These are phyloP conservation scores for Abrostola tripartita DNA, from an alignment of 2,888 invertebrate species.

Conservation along the genomic window DNA sequence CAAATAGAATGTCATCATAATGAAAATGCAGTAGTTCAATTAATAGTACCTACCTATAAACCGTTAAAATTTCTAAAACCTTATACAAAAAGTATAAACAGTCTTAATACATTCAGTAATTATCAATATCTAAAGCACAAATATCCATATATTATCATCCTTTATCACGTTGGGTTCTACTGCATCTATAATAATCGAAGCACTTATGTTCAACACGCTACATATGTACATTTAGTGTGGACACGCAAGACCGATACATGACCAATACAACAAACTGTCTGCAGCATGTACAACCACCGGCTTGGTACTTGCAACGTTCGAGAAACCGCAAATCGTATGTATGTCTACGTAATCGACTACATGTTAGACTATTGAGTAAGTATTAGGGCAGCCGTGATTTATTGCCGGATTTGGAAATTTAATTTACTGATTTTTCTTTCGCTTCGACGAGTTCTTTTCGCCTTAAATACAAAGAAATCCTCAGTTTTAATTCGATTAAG, in stretches of 20 bases:
- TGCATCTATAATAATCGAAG: constrained; percentile 24
- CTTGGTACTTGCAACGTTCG: constrained; percentile 29
- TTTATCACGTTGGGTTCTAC: constrained; percentile 15
- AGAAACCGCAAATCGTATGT: constrained; percentile 41
- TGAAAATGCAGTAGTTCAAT: too few species aligned
- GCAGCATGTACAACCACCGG: constrained; percentile 37
- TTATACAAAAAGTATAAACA: too few species aligned
- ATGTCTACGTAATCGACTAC: constrained; percentile 39
- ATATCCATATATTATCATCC: constrained; percentile 11
- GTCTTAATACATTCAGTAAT: background rate
- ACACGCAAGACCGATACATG: constrained; percentile 51
- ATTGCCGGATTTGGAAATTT: constrained; percentile 7
- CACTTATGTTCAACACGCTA: constrained; percentile 35
- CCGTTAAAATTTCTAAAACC: too few species aligned
- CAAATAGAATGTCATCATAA: too few species aligned
- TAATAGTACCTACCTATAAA: too few species aligned
- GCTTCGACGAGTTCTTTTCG: background rate
- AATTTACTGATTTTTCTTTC: background rate
- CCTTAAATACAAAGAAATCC: background rate
- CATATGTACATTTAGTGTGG: constrained; percentile 38
- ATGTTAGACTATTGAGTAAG: constrained; percentile 12
- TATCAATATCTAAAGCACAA: constrained; percentile 2
- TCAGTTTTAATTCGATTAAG: background rate
- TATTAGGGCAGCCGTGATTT: constrained; percentile 22
- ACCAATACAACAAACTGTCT: constrained; percentile 54